These are phyloP conservation scores for Tribolium madens DNA, from an alignment of 1,140 invertebrate species.

Conservation along the genomic window DNA sequence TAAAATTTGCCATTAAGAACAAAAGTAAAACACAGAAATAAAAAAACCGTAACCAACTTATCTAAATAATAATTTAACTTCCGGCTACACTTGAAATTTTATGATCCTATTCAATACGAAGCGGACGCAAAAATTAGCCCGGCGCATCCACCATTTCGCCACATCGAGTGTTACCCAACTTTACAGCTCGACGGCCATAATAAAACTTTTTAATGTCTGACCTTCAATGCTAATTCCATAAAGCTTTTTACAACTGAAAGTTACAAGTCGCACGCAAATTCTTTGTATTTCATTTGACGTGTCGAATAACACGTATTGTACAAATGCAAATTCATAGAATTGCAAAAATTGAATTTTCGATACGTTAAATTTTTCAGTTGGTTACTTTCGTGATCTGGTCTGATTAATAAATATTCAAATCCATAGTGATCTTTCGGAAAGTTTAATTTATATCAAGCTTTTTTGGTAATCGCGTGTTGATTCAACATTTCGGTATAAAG, in stretches of 20 bases:
- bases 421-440: slow-evolving; percentile 16
- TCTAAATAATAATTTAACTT: no score
- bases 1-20: no score
- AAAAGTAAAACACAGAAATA: no score
- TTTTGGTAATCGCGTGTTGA: slow-evolving; percentile 13
- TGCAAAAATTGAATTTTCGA: neutral
- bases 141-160: slow-evolving; percentile 20
- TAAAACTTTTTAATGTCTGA: slow-evolving; percentile 20
- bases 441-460: slow-evolving; percentile 34
- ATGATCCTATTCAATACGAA: neutral
- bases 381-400: neutral
- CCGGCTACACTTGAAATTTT: neutral
- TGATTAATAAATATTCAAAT: slow-evolving; percentile 40
- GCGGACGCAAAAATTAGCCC: slow-evolving; percentile 8
- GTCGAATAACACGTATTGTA: neutral
- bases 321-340: neutral
- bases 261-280: neutral
- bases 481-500: slow-evolving; percentile 23
- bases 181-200: slow-evolving; percentile 1
- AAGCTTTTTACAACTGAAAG: neutral
- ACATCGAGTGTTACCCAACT: neutral
- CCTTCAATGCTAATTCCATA: slow-evolving; percentile 11
- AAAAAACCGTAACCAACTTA: no score
- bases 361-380: neutral
- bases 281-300: neutral